Evolutionary conservation across 2,113 vertebrate genomes (phyloP).

Genomic region (Caloenas nicobarica): DNA sequence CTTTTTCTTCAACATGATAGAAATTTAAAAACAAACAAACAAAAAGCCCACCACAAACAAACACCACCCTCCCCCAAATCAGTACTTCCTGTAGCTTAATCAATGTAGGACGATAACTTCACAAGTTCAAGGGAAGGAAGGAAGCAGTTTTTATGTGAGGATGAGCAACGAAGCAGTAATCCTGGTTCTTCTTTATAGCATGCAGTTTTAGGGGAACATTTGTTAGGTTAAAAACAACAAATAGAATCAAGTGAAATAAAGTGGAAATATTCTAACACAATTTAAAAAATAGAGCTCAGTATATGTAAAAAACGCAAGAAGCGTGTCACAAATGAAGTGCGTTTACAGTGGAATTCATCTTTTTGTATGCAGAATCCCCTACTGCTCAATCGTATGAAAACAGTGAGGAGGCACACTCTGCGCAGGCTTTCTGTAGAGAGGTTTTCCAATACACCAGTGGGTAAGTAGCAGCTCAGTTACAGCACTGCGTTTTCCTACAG

Average conservation of each 20-base stretch:
- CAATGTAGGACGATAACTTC: background rate
- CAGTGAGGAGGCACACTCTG: constrained; percentile 83
- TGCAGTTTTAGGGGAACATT: background rate
- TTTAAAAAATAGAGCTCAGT: background rate
- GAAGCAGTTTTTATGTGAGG: background rate
- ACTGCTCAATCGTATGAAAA: constrained; percentile 72
- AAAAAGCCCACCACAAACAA: too few species aligned
- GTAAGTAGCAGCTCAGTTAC: constrained; percentile 66
- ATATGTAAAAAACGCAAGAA: background rate
- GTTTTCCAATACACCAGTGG: constrained; percentile 80
- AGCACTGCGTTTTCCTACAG: background rate
- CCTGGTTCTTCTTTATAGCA: background rate
- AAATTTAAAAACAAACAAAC: background rate
- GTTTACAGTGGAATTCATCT: background rate
- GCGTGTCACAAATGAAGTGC: background rate
- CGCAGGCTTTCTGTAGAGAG: constrained; percentile 79
- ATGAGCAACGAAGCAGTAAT: background rate
- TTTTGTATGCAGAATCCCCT: constrained; percentile 74
- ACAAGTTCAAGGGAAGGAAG: background rate
- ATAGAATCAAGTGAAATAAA: background rate
- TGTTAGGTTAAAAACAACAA: background rate
- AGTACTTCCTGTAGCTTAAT: background rate
- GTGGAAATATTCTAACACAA: background rate
- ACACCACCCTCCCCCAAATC: too few species aligned
- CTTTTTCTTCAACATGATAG: background rate